A percentile compares a stretch with the other conserved stretches of the same genome.
Evolutionary conservation across 2,888 invertebrate genomes (phyloP).

Genomic region (Plagodis pulveraria): DNA sequence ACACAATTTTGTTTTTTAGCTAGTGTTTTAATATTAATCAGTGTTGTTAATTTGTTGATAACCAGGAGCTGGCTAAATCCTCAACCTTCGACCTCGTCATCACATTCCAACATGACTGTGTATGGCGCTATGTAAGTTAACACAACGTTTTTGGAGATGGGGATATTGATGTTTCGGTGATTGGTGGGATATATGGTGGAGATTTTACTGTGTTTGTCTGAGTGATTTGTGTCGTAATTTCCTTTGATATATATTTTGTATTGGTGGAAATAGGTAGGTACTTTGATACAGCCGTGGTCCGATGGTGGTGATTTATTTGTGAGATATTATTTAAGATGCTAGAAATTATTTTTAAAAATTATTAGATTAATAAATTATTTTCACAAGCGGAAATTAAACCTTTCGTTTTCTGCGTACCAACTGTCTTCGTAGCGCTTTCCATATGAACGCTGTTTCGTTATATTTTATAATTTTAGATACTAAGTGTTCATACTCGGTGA

Average conservation of each 20-base stretch:
- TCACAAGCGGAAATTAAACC: no score
- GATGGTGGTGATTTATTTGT: no score
- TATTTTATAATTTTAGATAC: no score
- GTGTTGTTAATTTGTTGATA: conserved; percentile 27
- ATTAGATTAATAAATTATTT: no score
- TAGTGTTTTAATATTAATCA: conserved; percentile 14
- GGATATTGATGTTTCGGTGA: conserved; percentile 1
- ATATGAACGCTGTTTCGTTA: no score
- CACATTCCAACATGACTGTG: conserved; percentile 27
- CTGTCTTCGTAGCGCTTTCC: no score
- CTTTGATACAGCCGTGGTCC: not conserved
- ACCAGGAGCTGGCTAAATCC: conserved; percentile 45
- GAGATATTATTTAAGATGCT: no score
- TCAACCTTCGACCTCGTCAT: conserved; percentile 24
- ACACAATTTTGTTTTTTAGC: not conserved
- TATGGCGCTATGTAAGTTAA: conserved; percentile 52
- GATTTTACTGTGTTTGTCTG: conserved; percentile 16
- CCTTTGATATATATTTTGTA: conserved; percentile 8
- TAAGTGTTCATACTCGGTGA: no score
- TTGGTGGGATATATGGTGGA: not conserved
- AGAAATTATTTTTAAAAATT: no score
- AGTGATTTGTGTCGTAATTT: conserved; percentile 23
- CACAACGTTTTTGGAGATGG: conserved; percentile 5
- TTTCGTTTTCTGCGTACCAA: no score
- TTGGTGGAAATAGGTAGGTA: conserved; percentile 3